Evolutionary conservation across 2,113 vertebrate genomes (phyloP), one percentile per base, ranked within the genome.

Genomic region (Eolophus roseicapilla): DNA sequence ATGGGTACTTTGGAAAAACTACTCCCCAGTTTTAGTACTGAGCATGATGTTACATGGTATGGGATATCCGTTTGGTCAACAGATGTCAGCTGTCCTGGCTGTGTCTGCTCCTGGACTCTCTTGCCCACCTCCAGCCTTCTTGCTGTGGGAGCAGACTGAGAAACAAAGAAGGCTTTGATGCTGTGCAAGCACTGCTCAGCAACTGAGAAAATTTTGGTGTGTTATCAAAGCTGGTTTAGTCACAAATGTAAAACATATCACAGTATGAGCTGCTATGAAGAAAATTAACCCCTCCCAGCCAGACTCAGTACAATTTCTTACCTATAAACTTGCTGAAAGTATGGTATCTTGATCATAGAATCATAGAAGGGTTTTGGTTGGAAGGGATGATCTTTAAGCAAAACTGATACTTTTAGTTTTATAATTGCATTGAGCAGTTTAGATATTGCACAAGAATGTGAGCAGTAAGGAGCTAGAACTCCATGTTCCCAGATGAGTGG

Each of bases 161-260:
- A 71, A 92, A 82, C 2, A 79, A 18, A 65, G 14, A 4, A 39
- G 17, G 13, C 37, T 14, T 65, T 83, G 44, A 37, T 53, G 37
- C 15, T 65, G 49, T 64, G 23, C 29, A 27, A 88, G 12, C 3
- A 25, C 9, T 53, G 25, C n/a, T 41, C 20, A 83, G 19, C 24
- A 46, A 13, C 2, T 3, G 1, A 7, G 23, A n/a, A 62, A 76
- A 43, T 23, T 17, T 0, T 35, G 9, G 7, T 47, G 13, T 37
- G 11, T 17, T 67, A 41, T 17, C 8, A 37, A 55, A 1, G 3
- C 14, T 35, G 11, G 13, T 79, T 52, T 28, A 76, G 17, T 35
- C 41, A 21, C 23, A 63, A 37, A 14, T 21, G 9, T 20, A 80
- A 62, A 86, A 13, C 10, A 20, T 2, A 20, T 9, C 4, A 15